phyloP scores from a whole-genome alignment of 37 sponge, comb jelly and placozoan genomes.

The Geodia barretti region DNA sequence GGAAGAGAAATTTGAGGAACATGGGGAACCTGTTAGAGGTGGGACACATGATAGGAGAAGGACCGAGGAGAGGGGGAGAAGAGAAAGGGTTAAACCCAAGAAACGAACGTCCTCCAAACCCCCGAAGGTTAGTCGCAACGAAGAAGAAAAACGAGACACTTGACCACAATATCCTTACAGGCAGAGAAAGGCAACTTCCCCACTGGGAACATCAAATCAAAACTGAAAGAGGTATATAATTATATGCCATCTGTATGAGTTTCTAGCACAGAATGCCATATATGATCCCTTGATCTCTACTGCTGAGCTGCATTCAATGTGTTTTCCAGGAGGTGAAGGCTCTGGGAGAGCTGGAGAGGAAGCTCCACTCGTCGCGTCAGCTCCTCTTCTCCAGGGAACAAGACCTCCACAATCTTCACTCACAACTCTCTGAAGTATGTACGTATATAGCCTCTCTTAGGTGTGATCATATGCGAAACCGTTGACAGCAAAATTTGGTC shows the following conservation, averaged over 20 bases:
- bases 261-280: too few relatives aligned
- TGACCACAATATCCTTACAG: too few relatives aligned
- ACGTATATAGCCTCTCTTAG: too few relatives aligned
- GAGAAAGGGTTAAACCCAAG: neutral
- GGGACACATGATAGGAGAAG: neutral
- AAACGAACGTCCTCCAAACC: neutral
- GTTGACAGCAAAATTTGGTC: too few relatives aligned
- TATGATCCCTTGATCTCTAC: too few relatives aligned
- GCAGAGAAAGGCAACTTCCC: too few relatives aligned
- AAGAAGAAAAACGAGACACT: too few relatives aligned
- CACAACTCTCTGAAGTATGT: neutral
- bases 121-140: neutral
- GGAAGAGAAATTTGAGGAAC: too few relatives aligned
- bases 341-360: constrained; percentile 42
- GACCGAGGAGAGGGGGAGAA: neutral
- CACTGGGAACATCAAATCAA: too few relatives aligned
- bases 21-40: neutral
- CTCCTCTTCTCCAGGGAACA: constrained; percentile 45
- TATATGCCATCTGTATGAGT: too few relatives aligned
- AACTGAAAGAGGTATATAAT: too few relatives aligned
- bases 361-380: constrained; percentile 29
- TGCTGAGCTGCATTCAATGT: neutral
- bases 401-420: constrained; percentile 16
- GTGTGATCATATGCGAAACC: too few relatives aligned
- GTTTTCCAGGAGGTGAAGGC: constrained; percentile 34